phyloP scores from a whole-genome alignment of 64 coral and sea anemone genomes.

The Actinia equina region DNA sequence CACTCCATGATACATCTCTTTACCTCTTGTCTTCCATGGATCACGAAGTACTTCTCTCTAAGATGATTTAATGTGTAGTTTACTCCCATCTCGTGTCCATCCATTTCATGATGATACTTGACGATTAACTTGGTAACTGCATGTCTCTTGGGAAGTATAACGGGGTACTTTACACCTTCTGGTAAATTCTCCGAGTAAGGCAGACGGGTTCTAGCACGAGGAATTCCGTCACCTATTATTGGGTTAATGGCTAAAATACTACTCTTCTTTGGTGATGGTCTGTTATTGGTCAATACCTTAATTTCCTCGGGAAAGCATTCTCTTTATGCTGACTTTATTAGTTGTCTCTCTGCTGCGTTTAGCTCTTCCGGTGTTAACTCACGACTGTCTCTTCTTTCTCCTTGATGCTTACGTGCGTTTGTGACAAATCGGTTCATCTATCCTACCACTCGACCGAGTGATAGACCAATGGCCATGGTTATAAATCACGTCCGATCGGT shows the following conservation, averaged over 20 bases:
- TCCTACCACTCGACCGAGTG: too few species aligned
- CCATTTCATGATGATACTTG: slow-evolving; percentile 43
- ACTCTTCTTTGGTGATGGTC: not conserved
- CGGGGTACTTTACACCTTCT: slow-evolving; percentile 44
- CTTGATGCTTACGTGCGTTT: too few species aligned
- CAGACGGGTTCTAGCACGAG: slow-evolving; percentile 60
- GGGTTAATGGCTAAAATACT: slow-evolving; percentile 29
- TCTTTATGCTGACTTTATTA: slow-evolving; percentile 48
- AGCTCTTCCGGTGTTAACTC: slow-evolving; percentile 50
- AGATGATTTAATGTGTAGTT: slow-evolving; percentile 66
- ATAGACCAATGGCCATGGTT: too few species aligned
- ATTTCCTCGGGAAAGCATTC: slow-evolving; percentile 40
- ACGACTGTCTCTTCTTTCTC: slow-evolving; percentile 6
- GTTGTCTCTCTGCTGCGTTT: slow-evolving; percentile 20
- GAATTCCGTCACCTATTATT: slow-evolving; percentile 22
- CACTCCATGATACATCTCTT: slow-evolving; percentile 30
- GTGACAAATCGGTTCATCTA: too few species aligned
- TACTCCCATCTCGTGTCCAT: slow-evolving; percentile 47
- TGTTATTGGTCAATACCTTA: not conserved
- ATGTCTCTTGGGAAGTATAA: slow-evolving; percentile 60
- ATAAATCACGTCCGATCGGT: too few species aligned
- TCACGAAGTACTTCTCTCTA: slow-evolving; percentile 34
- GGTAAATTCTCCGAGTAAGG: slow-evolving; percentile 32
- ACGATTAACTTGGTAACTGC: slow-evolving; percentile 45
- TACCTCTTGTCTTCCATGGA: slow-evolving; percentile 20